These are phyloP conservation scores for Onthophagus sagittarius DNA, from an alignment of 2,888 invertebrate genomes.

Conservation along the genomic window DNA sequence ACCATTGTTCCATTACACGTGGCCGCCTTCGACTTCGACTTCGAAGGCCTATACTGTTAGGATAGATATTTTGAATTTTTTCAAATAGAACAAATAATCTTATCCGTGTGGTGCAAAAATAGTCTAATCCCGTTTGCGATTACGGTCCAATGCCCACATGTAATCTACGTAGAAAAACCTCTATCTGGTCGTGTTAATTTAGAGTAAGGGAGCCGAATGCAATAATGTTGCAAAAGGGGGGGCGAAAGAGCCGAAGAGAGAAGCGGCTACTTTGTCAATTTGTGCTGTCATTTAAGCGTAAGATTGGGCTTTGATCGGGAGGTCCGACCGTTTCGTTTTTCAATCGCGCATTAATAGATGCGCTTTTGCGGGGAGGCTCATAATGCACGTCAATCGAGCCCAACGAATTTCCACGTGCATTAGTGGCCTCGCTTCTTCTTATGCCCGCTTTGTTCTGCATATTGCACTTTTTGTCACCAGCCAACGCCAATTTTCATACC, in stretches of 20 bases:
- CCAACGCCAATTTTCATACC: neutral
- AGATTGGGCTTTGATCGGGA: constrained; percentile 29
- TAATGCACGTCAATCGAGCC: neutral
- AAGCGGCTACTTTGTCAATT: constrained; percentile 27
- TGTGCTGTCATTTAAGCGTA: constrained; percentile 32
- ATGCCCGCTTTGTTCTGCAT: neutral
- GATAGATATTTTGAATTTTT: neutral
- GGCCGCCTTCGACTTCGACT: neutral
- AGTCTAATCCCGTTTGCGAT: neutral
- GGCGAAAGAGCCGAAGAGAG: neutral
- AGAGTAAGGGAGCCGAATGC: neutral
- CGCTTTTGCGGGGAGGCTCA: neutral
- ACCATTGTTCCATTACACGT: constrained; percentile 9
- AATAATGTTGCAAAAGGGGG: neutral
- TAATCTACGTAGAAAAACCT: no score
- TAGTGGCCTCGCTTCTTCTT: neutral
- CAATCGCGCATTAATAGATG: neutral
- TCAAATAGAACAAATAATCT: neutral
- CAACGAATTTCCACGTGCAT: neutral
- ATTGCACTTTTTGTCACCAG: neutral
- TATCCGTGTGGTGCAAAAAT: no score
- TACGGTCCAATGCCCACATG: neutral
- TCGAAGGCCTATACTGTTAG: neutral
- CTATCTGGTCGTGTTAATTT: neutral
- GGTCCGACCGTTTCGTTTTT: neutral